Evolutionary conservation across 2,888 invertebrate genomes (phyloP).

Genomic region (Rapana venosa): DNA sequence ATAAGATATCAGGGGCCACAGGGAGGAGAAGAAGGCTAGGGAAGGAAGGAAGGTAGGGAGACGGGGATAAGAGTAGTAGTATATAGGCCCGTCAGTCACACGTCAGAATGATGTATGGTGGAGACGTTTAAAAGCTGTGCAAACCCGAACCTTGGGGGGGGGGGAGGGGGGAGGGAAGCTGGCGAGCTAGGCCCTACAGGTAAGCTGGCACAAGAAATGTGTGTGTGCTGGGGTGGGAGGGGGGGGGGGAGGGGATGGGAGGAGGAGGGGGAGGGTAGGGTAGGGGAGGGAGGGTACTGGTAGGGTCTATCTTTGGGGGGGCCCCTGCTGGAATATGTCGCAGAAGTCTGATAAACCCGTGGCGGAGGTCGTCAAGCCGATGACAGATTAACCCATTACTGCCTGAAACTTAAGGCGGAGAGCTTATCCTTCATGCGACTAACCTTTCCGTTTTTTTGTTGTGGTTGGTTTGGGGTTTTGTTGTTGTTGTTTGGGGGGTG

Average conservation of each 20-base stretch:
- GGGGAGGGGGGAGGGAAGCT: too few species aligned
- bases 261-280: too few species aligned
- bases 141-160: not conserved
- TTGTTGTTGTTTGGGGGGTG: too few species aligned
- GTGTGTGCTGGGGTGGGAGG: too few species aligned
- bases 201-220: too few species aligned
- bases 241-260: too few species aligned
- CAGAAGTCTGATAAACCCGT: not conserved
- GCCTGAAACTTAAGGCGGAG: slow-evolving; percentile 14
- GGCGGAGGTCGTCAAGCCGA: slow-evolving; percentile 13
- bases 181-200: too few species aligned
- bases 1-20: slow-evolving; percentile 21
- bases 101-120: slow-evolving; percentile 32
- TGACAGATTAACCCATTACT: slow-evolving; percentile 34
- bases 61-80: slow-evolving; percentile 30
- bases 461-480: not conserved
- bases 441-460: not conserved
- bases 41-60: too few species aligned
- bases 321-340: slow-evolving; percentile 18
- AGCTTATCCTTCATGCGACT: not conserved
- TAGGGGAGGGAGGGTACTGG: not conserved
- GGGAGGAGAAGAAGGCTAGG: too few species aligned
- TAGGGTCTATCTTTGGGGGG: too few species aligned
- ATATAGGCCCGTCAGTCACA: slow-evolving; percentile 24
- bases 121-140: not conserved